A percentile compares a stretch with the other conserved stretches of the same genome.
Evolutionary conservation across 2,113 vertebrate species (phyloP).

Genomic region (Barnardius zonarius): DNA sequence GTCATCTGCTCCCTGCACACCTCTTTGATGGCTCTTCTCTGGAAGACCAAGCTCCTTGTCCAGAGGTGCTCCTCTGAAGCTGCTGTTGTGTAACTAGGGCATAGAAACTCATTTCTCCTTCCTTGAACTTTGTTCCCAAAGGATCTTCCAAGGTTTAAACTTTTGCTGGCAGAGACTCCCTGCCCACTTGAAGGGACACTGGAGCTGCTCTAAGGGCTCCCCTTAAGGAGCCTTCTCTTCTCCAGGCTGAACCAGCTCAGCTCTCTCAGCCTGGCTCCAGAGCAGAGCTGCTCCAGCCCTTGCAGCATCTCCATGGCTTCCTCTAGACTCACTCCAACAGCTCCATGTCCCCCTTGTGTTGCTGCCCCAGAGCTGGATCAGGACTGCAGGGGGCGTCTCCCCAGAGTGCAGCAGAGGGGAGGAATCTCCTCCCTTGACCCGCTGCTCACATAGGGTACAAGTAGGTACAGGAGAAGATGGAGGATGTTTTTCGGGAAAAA

Average conservation of each 20-base stretch:
- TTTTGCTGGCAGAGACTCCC: not conserved
- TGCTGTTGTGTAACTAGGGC: accelerated
- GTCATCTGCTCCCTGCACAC: accelerated
- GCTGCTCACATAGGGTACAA: not conserved
- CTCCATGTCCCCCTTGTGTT: not conserved
- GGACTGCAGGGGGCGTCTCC: not conserved
- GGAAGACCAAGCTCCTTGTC: not conserved
- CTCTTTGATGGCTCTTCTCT: not conserved
- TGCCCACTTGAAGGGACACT: not conserved
- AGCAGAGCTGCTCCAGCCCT: not conserved
- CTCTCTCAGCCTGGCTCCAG: not conserved
- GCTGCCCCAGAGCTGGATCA: not conserved
- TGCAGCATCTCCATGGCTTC: not conserved
- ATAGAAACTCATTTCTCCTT: not conserved
- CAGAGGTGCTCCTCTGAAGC: not conserved
- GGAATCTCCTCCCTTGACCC: not conserved
- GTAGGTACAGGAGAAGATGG: not conserved
- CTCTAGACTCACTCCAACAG: not conserved
- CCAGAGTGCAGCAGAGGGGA: not conserved
- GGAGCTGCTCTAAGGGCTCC: not conserved
- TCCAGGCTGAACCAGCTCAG: not conserved
- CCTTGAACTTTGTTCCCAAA: not conserved
- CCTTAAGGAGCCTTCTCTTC: not conserved
- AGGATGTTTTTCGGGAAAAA: not conserved
- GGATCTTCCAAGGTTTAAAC: not conserved